These are phyloP conservation scores for Centruroides vittatus DNA, from an alignment of 1,140 invertebrate genomes.

Conservation along the genomic window DNA sequence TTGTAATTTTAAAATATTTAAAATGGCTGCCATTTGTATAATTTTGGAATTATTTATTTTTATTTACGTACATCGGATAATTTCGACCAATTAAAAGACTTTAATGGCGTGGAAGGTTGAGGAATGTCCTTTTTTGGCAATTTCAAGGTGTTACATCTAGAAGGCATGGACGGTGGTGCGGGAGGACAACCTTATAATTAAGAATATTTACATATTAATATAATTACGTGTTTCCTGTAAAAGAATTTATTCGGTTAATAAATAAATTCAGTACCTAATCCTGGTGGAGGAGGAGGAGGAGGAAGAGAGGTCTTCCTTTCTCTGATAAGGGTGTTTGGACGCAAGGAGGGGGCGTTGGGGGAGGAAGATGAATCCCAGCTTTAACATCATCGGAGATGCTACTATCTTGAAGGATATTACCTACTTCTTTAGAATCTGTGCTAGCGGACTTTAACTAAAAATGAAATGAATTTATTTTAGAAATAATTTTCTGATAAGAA, in stretches of 20 bases:
- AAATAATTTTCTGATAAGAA: no score
- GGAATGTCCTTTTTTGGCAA: conserved; percentile 67
- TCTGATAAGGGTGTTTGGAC: conserved; percentile 35
- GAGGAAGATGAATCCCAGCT: conserved; percentile 35
- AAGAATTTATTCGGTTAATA: no score
- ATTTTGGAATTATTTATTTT: neutral
- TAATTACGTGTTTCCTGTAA: no score
- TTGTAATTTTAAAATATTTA: neutral
- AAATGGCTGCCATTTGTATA: neutral
- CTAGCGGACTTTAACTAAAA: no score
- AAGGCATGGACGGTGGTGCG: conserved; percentile 34
- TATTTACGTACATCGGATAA: conserved; percentile 53
- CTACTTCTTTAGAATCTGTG: neutral
- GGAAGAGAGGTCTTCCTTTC: conserved; percentile 25
- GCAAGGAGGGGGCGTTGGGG: conserved; percentile 16
- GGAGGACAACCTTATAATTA: conserved; percentile 18
- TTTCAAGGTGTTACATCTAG: conserved; percentile 23
- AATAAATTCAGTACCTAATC: neutral
- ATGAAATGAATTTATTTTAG: no score
- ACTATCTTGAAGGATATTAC: conserved; percentile 15
- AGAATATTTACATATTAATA: neutral
- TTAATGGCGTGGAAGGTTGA: conserved; percentile 68
- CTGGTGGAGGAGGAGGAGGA: conserved; percentile 35
- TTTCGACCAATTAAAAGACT: conserved; percentile 96
- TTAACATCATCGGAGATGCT: conserved; percentile 87